Base-by-base conservation (phyloP, 2,797 vertebrate genomes). In the Okamejei kenojei region DNA sequence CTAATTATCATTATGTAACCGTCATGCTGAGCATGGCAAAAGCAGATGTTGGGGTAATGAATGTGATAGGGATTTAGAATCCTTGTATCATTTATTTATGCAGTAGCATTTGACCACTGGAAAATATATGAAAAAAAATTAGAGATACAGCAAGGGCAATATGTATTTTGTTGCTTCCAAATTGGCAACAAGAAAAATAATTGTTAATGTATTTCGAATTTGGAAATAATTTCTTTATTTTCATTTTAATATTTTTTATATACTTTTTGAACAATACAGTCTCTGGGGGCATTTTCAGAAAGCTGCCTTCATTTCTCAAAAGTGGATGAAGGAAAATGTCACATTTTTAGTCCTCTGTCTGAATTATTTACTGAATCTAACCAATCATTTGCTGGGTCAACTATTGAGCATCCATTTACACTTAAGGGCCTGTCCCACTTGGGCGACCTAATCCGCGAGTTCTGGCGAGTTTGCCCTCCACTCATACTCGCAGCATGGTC, bases 1-100 rank as follows among this genome's bases (percentile, higher is more conserved):
- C 58, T 86, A 65, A 86, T 86, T 65, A 86, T n/a, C 82, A 86
- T 86, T 86, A 86, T 21, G 88, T 91, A 32, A 45, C 32, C n/a
- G 82, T 13, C 88, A 91, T 54, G 65, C 88, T 91, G 35, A 91
- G 88, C 10, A 73, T 26, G 29, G 19, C 73, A 91, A 13, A 91
- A 10, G 68, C 88, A 91, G 35, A 29, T 91, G 7, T 74, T 73
- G 26, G 38, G 32, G 68, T 45, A 91, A 38, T 91, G 88, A 91
- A 90, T 21, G 23, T 91, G 35, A 54, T 73, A 45, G 88, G 45
- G 23, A 71, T 73, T 38, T 91, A 71, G 65, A 23, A 71, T 26
- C 9, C 45, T 11, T 35, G 73, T 73, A 74, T 54, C 35, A 73
- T 91, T 65, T 61, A 86, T 86, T 32, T 58, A 61, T 54, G 45